These are phyloP conservation scores for Oophaga sylvatica DNA, from an alignment of 2,797 vertebrate species.

Conservation along the genomic window DNA sequence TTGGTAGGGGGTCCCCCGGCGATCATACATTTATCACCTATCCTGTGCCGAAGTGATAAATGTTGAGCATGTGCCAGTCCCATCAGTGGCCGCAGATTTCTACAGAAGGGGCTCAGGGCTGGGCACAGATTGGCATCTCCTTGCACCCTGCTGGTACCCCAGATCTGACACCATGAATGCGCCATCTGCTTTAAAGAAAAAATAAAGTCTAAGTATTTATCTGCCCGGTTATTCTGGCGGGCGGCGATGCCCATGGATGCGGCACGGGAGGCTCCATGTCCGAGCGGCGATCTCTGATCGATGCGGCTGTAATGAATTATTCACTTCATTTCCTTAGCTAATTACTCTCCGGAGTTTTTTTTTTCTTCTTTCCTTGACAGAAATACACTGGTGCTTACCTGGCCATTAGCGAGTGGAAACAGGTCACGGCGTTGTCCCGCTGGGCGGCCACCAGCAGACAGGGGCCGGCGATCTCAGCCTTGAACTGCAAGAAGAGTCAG, in stretches of 20 bases:
- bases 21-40: no score
- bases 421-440: conserved; percentile 65
- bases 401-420: conserved; percentile 69
- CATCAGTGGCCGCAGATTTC: no score
- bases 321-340: conserved; percentile 21
- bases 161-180: not conserved
- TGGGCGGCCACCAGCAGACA: conserved; percentile 74
- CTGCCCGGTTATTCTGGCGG: not conserved
- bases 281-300: conserved; percentile 10
- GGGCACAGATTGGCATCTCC: no score
- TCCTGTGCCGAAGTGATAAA: no score
- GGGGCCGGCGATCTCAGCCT: conserved; percentile 59
- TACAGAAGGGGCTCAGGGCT: no score
- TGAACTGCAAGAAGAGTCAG: conserved; percentile 61
- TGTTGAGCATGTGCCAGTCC: no score
- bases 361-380: not conserved
- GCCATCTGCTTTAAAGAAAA: not conserved
- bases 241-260: not conserved
- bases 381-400: conserved; percentile 63
- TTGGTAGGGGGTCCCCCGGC: no score
- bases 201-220: not conserved
- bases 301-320: conserved; percentile 23
- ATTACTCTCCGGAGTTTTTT: conserved; percentile 35
- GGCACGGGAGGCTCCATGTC: not conserved
- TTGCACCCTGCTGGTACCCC: no score